Conservation (phyloP, 2,797 vertebrate species). For the Muscicapa comitata region DNA sequence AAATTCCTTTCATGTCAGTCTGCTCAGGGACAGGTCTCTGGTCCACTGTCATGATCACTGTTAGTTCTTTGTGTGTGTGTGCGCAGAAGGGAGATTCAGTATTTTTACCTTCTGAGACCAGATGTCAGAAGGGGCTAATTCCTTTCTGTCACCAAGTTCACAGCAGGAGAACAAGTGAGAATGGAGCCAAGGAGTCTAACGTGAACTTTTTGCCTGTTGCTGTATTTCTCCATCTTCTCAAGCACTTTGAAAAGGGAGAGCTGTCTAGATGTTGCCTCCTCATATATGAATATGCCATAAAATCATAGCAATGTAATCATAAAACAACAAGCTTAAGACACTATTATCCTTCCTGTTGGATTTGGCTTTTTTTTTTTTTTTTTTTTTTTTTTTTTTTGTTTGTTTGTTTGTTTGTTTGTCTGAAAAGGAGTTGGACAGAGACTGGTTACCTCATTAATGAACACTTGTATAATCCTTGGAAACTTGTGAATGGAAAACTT, state of each 20-base stretch:
- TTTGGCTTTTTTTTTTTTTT: not conserved
- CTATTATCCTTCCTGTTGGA: not conserved
- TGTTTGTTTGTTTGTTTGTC: not conserved
- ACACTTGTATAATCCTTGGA: not conserved
- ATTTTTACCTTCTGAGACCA: not conserved
- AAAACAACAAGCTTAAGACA: not conserved
- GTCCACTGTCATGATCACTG: not conserved
- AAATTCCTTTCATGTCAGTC: not conserved
- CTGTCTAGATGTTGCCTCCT: not conserved
- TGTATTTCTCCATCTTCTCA: not conserved
- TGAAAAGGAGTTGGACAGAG: not conserved
- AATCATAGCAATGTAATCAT: not conserved
- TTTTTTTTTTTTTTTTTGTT: not conserved
- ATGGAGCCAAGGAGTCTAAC: not conserved
- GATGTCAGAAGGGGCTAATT: not conserved
- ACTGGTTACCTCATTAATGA: not conserved
- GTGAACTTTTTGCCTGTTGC: not conserved
- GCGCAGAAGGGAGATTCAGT: not conserved
- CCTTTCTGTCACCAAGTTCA: not conserved
- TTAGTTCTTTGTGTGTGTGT: not conserved
- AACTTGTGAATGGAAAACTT: not conserved
- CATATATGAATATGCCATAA: not conserved
- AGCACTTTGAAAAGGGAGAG: not conserved
- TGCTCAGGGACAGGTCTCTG: not conserved
- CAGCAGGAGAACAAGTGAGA: not conserved